These are phyloP conservation scores for Coecobrya sp. DNA, from an alignment of 2,888 invertebrate genomes.

Conservation along the genomic window DNA sequence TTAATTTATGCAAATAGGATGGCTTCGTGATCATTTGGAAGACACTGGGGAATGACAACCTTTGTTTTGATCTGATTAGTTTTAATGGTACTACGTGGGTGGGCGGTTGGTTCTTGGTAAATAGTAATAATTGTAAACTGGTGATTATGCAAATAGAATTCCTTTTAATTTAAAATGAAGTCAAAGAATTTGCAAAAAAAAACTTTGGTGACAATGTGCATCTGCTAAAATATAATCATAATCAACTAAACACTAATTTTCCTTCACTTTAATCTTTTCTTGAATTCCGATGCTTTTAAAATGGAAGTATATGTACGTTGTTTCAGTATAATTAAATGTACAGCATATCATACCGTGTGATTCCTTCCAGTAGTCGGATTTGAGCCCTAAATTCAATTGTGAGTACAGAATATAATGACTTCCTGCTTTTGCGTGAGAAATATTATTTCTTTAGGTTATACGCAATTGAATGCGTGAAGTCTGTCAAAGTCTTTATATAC, in stretches of 20 bases:
- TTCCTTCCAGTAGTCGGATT: neutral
- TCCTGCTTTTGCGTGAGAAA: conserved; percentile 49
- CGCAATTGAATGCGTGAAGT: neutral
- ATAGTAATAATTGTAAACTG: neutral
- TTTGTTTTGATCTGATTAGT: conserved; percentile 77
- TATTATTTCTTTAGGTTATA: neutral
- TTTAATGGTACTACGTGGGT: conserved; percentile 76
- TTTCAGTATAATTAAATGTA: too few relatives aligned
- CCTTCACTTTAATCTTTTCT: neutral
- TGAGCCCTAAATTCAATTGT: neutral
- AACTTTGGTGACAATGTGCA: neutral
- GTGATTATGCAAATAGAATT: neutral
- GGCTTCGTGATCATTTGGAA: conserved; percentile 62
- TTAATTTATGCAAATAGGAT: conserved; percentile 77
- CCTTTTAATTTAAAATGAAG: neutral
- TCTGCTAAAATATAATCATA: too few relatives aligned
- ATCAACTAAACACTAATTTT: too few relatives aligned
- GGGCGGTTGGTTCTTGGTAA: conserved; percentile 39
- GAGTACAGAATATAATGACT: neutral
- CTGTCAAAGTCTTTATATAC: neutral
- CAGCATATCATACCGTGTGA: neutral
- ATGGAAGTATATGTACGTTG: too few relatives aligned
- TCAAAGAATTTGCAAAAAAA: neutral
- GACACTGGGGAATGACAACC: conserved; percentile 69
- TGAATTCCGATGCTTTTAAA: neutral